phyloP scores from a whole-genome alignment of 2,888 invertebrate species.

The Eupelmus urozonus region DNA sequence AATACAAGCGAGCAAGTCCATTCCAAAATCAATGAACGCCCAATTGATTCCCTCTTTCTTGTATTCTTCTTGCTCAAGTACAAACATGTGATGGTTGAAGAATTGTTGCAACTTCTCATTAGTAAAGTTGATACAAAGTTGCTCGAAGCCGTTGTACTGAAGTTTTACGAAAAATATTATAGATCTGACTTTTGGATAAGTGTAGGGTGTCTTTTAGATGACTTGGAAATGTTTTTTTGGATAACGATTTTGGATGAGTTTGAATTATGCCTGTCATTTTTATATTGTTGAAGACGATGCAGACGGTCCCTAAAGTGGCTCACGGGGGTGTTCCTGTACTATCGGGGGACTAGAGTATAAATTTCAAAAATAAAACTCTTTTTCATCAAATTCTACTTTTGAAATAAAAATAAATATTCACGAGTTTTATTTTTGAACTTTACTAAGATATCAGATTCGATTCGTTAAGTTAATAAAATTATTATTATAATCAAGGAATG shows the following conservation, averaged over 20 bases:
- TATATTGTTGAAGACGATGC: constrained; percentile 30
- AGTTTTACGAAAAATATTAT: constrained; percentile 47
- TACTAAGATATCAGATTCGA: constrained; percentile 38
- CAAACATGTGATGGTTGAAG: constrained; percentile 99
- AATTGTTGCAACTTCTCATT: constrained; percentile 99
- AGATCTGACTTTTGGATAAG: constrained; percentile 25
- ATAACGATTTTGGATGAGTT: constrained; percentile 27
- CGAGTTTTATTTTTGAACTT: constrained; percentile 36
- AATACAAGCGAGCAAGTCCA: constrained; percentile 99
- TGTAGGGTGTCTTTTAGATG: constrained; percentile 28
- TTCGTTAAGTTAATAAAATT: constrained; percentile 25
- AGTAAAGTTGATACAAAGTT: constrained; percentile 99
- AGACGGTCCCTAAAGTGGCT: constrained; percentile 49
- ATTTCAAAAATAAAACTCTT: constrained; percentile 42
- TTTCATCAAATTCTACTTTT: not conserved
- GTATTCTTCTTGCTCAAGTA: constrained; percentile 99
- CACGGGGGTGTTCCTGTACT: constrained; percentile 48
- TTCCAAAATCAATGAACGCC: constrained; percentile 99
- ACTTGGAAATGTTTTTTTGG: constrained; percentile 19
- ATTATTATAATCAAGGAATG: not conserved
- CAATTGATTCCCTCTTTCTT: constrained; percentile 97
- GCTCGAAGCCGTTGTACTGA: constrained; percentile 98
- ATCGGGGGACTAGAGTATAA: constrained; percentile 39
- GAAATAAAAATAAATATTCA: constrained; percentile 43
- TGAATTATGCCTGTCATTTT: constrained; percentile 22